Evolutionary conservation across 2,797 vertebrate genomes (phyloP).

Genomic region (Rhinatrema bivittatum): DNA sequence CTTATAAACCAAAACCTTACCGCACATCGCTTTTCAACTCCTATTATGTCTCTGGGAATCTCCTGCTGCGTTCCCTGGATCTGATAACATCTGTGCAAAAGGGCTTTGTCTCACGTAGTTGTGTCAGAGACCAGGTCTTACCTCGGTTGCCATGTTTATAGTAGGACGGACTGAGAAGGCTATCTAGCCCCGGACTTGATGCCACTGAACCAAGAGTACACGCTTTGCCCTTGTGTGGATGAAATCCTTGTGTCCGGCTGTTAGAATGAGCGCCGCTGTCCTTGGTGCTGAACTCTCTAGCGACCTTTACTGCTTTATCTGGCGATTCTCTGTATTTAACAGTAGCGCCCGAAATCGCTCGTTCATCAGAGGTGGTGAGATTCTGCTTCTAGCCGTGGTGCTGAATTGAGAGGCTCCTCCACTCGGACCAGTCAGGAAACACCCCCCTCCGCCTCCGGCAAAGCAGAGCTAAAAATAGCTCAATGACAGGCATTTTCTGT

Average conservation of each 20-base stretch:
- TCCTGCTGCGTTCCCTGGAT: too few relatives aligned
- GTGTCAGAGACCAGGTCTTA: neutral
- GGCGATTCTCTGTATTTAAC: neutral
- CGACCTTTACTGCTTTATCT: neutral
- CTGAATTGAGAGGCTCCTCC: neutral
- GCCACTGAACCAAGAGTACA: neutral
- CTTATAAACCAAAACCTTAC: too few relatives aligned
- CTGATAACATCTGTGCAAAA: too few relatives aligned
- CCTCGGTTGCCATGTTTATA: slow-evolving; percentile 10
- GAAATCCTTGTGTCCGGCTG: too few relatives aligned
- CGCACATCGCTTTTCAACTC: too few relatives aligned
- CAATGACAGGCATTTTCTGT: too few relatives aligned
- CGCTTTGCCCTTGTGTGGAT: neutral
- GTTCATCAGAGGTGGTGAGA: too few relatives aligned
- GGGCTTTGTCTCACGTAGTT: too few relatives aligned
- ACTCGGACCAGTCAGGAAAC: neutral
- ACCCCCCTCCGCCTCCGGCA: neutral
- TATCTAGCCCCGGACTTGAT: too few relatives aligned
- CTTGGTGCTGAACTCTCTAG: neutral
- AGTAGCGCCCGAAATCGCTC: neutral
- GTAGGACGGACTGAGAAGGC: neutral
- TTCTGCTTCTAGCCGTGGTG: neutral
- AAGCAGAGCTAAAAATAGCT: neutral
- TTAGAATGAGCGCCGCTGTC: neutral
- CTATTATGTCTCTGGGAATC: too few relatives aligned